Evolutionary conservation across 2,797 vertebrate genomes (phyloP).

Genomic region (Sebastes hubbsi): DNA sequence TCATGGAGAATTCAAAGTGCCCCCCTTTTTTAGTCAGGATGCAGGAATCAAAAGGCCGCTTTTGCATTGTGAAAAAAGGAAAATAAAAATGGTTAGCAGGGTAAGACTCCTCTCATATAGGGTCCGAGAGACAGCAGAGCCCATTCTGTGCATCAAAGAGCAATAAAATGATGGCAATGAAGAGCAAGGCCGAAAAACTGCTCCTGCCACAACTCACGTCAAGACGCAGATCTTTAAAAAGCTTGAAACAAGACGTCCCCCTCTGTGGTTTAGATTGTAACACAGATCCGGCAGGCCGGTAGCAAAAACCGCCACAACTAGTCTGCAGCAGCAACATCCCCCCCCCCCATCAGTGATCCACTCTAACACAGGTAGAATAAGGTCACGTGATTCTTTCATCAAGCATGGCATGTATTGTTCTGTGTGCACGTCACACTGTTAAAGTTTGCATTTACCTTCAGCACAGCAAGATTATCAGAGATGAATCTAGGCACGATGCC

Average conservation of each 20-base stretch:
- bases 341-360: slow-evolving; percentile 18
- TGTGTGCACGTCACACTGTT: slow-evolving; percentile 41
- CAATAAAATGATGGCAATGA: slow-evolving; percentile 25
- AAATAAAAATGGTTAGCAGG: slow-evolving; percentile 44
- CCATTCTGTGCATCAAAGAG: slow-evolving; percentile 39
- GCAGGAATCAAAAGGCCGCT: slow-evolving; percentile 82
- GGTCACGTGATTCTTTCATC: slow-evolving; percentile 42
- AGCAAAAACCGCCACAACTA: slow-evolving; percentile 9
- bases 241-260: slow-evolving; percentile 7
- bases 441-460: slow-evolving; percentile 52
- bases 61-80: slow-evolving; percentile 47
- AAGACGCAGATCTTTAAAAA: slow-evolving; percentile 29
- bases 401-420: slow-evolving; percentile 27
- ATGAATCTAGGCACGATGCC: slow-evolving; percentile 41
- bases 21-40: slow-evolving; percentile 69
- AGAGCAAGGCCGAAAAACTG: slow-evolving; percentile 12
- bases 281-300: not conserved
- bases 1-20: slow-evolving; percentile 75
- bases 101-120: slow-evolving; percentile 38
- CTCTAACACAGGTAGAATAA: slow-evolving; percentile 51
- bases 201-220: slow-evolving; percentile 27
- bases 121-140: slow-evolving; percentile 26
- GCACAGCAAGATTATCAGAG: slow-evolving; percentile 34
- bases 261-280: slow-evolving; percentile 21
- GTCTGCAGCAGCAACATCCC: slow-evolving; percentile 12